A percentile compares a stretch with the other conserved stretches of the same genome.
These are phyloP conservation scores for Philypnodon macrostomus DNA, from an alignment of 2,797 vertebrate genomes.

Conservation along the genomic window DNA sequence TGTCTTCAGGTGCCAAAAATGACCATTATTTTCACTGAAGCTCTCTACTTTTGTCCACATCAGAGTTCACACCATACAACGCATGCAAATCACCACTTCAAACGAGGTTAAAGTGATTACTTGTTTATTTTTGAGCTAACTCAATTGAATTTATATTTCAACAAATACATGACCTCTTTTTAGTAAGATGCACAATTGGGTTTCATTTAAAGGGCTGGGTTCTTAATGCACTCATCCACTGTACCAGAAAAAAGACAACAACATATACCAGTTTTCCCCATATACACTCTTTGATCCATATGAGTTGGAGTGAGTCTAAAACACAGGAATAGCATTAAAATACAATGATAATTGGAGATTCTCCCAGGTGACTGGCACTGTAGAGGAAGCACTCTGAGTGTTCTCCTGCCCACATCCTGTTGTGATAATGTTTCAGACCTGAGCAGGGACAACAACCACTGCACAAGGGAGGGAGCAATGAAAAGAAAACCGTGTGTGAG, in stretches of 20 bases:
- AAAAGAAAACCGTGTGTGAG: too few relatives aligned
- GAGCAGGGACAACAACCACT: slow-evolving; percentile 62
- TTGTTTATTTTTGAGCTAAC: too few relatives aligned
- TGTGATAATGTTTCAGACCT: slow-evolving; percentile 72
- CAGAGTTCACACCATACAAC: background rate
- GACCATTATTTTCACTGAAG: slow-evolving; percentile 2
- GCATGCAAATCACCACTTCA: background rate
- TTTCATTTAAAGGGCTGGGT: background rate
- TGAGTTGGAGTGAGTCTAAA: slow-evolving; percentile 37
- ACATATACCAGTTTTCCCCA: slow-evolving; percentile 27
- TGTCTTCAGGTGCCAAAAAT: background rate
- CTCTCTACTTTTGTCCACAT: background rate
- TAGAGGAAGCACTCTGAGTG: slow-evolving; percentile 69
- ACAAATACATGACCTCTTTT: too few relatives aligned
- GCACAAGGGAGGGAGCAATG: slow-evolving; percentile 29
- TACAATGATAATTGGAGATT: slow-evolving; percentile 66
- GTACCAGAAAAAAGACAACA: slow-evolving; percentile 9
- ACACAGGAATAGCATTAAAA: slow-evolving; percentile 63
- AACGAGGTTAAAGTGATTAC: too few relatives aligned
- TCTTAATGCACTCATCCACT: slow-evolving; percentile 16
- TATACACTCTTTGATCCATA: slow-evolving; percentile 26
- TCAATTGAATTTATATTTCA: too few relatives aligned
- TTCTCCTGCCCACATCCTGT: slow-evolving; percentile 70
- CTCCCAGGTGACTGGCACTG: slow-evolving; percentile 65
- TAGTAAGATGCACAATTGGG: too few relatives aligned